Conservation (phyloP, 1,140 invertebrate genomes). For the Stenopsyche tienmushanensis region DNA sequence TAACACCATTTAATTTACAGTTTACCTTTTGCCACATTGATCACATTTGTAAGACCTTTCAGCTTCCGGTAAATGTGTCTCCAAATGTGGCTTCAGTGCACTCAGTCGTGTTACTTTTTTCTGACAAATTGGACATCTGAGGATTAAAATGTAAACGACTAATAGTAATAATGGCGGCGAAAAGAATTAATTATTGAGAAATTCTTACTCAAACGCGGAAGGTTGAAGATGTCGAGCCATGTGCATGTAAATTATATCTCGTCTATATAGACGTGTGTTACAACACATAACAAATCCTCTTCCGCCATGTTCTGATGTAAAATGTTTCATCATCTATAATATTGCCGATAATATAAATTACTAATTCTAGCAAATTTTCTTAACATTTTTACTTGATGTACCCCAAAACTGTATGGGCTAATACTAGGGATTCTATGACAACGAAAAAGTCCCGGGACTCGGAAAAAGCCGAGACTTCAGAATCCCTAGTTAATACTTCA, state of each 20-base stretch:
- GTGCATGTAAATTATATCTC: conserved; percentile 25
- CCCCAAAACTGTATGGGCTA: too few species aligned
- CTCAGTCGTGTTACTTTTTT: neutral
- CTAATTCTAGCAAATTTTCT: too few species aligned
- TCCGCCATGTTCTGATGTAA: conserved; percentile 14
- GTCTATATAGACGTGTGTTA: conserved; percentile 19
- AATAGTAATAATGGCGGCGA: too few species aligned
- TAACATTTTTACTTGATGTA: too few species aligned
- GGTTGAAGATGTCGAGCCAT: conserved; percentile 36
- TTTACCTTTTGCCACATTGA: conserved; percentile 10
- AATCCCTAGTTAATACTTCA: too few species aligned
- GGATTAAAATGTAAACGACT: too few species aligned
- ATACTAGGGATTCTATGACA: too few species aligned
- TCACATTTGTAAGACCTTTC: conserved; percentile 16
- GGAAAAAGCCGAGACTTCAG: too few species aligned
- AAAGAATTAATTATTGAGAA: neutral
- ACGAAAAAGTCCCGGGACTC: too few species aligned
- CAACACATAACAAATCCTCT: conserved; percentile 36
- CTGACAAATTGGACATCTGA: conserved; percentile 15
- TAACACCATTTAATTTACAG: neutral
- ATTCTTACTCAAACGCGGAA: conserved; percentile 32
- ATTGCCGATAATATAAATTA: conserved; percentile 11
- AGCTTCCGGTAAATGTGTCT: conserved; percentile 9
- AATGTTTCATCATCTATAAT: conserved; percentile 35
- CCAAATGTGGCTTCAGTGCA: neutral